Percentiles rank a stretch among this genome's conserved stretches.
These are phyloP conservation scores for Sebastes baramenuke DNA, from an alignment of 2,797 vertebrate genomes.

Conservation along the genomic window DNA sequence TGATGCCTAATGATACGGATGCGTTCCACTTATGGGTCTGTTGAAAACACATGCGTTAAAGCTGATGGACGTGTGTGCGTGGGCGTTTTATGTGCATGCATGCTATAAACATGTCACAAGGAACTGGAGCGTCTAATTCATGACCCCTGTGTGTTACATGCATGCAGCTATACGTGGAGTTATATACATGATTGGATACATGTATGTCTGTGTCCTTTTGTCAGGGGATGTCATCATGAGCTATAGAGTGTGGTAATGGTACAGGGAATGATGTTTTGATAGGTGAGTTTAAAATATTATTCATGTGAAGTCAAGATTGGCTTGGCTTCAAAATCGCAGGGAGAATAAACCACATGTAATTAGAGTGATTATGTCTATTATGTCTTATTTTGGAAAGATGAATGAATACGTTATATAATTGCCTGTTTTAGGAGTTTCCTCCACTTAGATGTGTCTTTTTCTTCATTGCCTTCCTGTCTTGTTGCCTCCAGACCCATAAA, in stretches of 20 bases:
- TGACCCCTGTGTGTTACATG: slow-evolving; percentile 1
- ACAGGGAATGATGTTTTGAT: background rate
- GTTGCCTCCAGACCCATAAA: slow-evolving; percentile 82
- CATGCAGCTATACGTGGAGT: background rate
- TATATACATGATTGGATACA: slow-evolving; percentile 4
- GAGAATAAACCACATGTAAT: background rate
- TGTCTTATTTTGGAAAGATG: background rate
- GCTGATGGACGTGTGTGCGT: slow-evolving; percentile 4
- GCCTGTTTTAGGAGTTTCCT: background rate
- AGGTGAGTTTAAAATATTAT: background rate
- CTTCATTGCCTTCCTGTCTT: background rate
- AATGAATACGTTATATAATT: background rate
- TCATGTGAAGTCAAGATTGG: background rate
- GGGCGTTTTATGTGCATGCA: background rate
- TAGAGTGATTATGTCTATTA: background rate
- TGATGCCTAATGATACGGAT: slow-evolving; percentile 31
- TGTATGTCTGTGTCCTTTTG: background rate
- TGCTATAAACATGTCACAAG: slow-evolving; percentile 34
- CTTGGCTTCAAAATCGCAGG: background rate
- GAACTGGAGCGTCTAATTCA: slow-evolving; percentile 54
- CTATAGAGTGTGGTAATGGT: background rate
- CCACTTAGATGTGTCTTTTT: background rate
- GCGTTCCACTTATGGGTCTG: slow-evolving; percentile 11
- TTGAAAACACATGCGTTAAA: background rate
- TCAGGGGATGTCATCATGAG: background rate